Percentiles rank a stretch among this genome's conserved stretches.
Conservation (phyloP, 2,888 invertebrate species). For the Bibio marci region DNA sequence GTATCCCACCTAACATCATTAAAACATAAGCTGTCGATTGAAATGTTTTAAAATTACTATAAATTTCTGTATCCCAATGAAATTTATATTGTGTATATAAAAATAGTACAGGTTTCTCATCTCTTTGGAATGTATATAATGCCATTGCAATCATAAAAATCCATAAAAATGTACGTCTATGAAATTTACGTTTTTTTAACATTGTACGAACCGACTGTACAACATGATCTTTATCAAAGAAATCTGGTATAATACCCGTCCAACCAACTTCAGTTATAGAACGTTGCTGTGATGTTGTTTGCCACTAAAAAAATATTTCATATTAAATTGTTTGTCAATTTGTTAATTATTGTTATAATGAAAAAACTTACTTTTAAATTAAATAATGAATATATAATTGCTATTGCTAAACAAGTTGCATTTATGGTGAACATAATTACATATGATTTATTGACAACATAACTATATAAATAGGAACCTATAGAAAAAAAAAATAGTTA, state of each 20-base stretch:
- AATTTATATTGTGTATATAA: slow-evolving; percentile 57
- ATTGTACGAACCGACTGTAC: slow-evolving; percentile 43
- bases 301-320: slow-evolving; percentile 31
- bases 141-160: slow-evolving; percentile 58
- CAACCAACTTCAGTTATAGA: slow-evolving; percentile 40
- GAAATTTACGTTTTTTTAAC: slow-evolving; percentile 36
- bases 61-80: slow-evolving; percentile 48
- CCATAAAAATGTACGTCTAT: slow-evolving; percentile 43
- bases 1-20: slow-evolving; percentile 51
- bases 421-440: slow-evolving; percentile 59
- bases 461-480: slow-evolving; percentile 48
- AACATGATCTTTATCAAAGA: slow-evolving; percentile 53
- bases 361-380: slow-evolving; percentile 32
- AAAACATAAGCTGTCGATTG: slow-evolving; percentile 53
- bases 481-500: slow-evolving; percentile 17
- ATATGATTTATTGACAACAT: slow-evolving; percentile 44
- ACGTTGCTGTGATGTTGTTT: slow-evolving; percentile 45
- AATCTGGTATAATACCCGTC: slow-evolving; percentile 43
- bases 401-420: slow-evolving; percentile 37
- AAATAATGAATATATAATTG: slow-evolving; percentile 46
- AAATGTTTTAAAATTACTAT: slow-evolving; percentile 57
- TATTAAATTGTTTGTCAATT: neutral
- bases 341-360: too few species aligned
- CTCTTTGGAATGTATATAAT: slow-evolving; percentile 67
- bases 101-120: slow-evolving; percentile 59